These are phyloP conservation scores for Linnaemya tessellans DNA, from an alignment of 2,888 invertebrate genomes.

Conservation along the genomic window DNA sequence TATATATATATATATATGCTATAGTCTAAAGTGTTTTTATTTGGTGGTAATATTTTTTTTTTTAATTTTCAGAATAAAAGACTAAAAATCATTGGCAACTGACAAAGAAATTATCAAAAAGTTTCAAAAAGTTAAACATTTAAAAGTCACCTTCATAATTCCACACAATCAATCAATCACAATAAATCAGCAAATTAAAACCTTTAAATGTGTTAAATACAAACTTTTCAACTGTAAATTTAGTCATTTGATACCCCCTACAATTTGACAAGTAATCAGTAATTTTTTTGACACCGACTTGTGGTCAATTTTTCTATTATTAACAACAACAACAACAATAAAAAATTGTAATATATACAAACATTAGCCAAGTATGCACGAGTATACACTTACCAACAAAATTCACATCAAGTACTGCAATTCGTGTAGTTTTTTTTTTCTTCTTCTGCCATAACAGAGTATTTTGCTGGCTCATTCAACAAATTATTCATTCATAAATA, in stretches of 20 bases:
- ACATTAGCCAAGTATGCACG: neutral
- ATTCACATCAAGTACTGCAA: conserved; percentile 7
- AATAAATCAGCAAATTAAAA: conserved; percentile 31
- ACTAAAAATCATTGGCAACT: neutral
- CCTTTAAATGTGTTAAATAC: conserved; percentile 24
- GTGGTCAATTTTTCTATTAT: conserved; percentile 42
- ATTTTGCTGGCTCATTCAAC: conserved; percentile 50
- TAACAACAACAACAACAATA: neutral
- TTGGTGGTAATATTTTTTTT: neutral
- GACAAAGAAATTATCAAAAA: neutral
- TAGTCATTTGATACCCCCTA: conserved; percentile 33
- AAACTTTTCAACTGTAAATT: conserved; percentile 31
- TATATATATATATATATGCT: no score
- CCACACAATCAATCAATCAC: conserved; percentile 10
- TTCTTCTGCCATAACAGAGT: neutral
- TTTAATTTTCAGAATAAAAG: neutral
- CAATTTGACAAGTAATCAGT: conserved; percentile 48
- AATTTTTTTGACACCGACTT: conserved; percentile 49
- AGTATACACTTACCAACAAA: neutral
- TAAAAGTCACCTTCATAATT: neutral
- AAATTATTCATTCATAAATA: conserved; percentile 50
- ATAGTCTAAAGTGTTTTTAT: no score
- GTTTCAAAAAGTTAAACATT: neutral
- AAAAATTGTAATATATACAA: neutral
- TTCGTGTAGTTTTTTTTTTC: neutral